Evolutionary conservation across 2,888 invertebrate species (phyloP), one percentile per base, ranked within the genome.

Genomic region (Meta bourneti): DNA sequence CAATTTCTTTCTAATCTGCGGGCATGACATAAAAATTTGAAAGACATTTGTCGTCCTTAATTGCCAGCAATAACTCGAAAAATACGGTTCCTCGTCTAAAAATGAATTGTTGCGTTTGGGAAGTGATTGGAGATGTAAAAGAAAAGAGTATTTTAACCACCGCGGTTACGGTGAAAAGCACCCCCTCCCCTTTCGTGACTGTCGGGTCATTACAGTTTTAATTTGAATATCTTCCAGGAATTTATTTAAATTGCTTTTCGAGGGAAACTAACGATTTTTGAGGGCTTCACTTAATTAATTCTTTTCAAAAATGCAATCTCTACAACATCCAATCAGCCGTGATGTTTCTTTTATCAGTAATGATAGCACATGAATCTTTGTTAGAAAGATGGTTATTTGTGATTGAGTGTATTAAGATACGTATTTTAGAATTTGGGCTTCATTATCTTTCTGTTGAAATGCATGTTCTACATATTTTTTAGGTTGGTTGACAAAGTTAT

Each of bases 231-330:
- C 70, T 16, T 69, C n/a, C 70, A 16, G 7, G n/a, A n/a, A 69
- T 16, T 69, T 69, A 69, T 69, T 69, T 69, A 69, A 69, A 69
- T 69, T 69, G n/a, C 70, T 69, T 69, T n/a, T n/a, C 16, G n/a
- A 4, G 70, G n/a, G n/a, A 69, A 69, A n/a, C 13, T 69, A 69
- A 69, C n/a, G 70, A 69, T 5, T n/a, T 16, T 16, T 16, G n/a
- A 69, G 70, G 13, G n/a, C 8, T 69, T 69, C n/a, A 69, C 70
- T 69, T 69, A 69, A 69, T 69, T 69, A 69, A 13, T 69, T 69
- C 7, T n/a, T 69, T 6, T 5, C 70, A 69, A 69, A 69, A 69
- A 69, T 69, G 70, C 70, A 69, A 69, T 69, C 70, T 69, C n/a
- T n/a, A 69, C 70, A 69, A 69, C 5, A 69, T 69, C 16, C 70